Percentiles rank a stretch among this genome's conserved stretches.
phyloP scores from a whole-genome alignment of 2,113 vertebrate species.

The Setophaga coronata region DNA sequence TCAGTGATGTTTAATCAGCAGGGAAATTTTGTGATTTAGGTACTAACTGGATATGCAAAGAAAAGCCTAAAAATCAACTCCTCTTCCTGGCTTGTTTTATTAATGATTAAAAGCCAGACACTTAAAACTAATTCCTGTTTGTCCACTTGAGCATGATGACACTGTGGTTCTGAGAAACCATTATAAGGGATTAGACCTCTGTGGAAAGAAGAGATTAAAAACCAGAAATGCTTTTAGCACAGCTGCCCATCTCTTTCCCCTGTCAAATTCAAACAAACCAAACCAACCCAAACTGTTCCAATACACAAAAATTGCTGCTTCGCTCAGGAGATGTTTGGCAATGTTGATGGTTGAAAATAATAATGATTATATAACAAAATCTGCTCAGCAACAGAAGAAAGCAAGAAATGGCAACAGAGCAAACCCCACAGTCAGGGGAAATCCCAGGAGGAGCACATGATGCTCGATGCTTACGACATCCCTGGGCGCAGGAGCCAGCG shows the following conservation, averaged over 20 bases:
- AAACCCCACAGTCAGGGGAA: neutral
- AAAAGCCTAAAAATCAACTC: neutral
- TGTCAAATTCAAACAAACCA: neutral
- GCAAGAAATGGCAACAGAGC: neutral
- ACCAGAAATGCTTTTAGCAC: neutral
- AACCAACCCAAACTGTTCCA: neutral
- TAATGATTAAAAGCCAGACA: neutral
- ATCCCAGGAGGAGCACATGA: neutral
- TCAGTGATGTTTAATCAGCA: neutral
- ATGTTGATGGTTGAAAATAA: rapidly evolving
- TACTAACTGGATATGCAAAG: neutral
- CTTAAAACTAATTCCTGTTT: neutral
- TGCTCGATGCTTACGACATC: neutral
- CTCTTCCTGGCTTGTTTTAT: neutral
- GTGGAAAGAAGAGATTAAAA: neutral
- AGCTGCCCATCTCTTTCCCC: neutral
- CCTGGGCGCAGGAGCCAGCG: neutral
- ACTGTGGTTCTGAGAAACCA: neutral
- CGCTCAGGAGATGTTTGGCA: rapidly evolving
- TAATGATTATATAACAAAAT: neutral
- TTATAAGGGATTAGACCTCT: neutral
- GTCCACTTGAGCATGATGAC: neutral
- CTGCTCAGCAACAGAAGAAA: neutral
- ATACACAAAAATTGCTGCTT: neutral
- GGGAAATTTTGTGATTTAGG: neutral